phyloP scores from a whole-genome alignment of 2,888 invertebrate genomes.

The Drosophila merina region DNA sequence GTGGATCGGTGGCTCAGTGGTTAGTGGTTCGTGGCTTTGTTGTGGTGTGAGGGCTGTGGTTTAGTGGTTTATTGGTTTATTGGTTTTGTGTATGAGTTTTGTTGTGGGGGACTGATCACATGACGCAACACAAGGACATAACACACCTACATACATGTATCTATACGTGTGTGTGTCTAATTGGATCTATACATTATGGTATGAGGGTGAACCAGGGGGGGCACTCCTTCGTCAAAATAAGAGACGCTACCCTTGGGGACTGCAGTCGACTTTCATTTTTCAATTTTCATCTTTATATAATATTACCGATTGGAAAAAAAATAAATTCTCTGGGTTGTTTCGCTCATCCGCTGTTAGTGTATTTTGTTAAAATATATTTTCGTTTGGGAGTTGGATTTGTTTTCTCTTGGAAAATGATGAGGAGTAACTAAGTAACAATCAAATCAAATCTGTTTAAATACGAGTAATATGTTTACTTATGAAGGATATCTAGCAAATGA shows the following conservation, averaged over 20 bases:
- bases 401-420: slow-evolving; percentile 31
- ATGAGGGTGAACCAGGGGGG: slow-evolving; percentile 42
- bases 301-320: slow-evolving; percentile 23
- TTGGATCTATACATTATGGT: slow-evolving; percentile 34
- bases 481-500: slow-evolving; percentile 36
- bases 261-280: slow-evolving; percentile 82
- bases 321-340: neutral
- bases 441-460: slow-evolving; percentile 16
- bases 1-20: slow-evolving; percentile 19
- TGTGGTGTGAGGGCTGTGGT: slow-evolving; percentile 31
- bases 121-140: slow-evolving; percentile 70
- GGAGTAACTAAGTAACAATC: slow-evolving; percentile 6
- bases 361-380: slow-evolving; percentile 2
- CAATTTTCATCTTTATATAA: slow-evolving; percentile 28
- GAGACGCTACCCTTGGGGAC: slow-evolving; percentile 83
- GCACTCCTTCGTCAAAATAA: slow-evolving; percentile 58
- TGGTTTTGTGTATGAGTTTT: slow-evolving; percentile 28
- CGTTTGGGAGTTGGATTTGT: slow-evolving; percentile 6
- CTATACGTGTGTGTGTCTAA: slow-evolving; percentile 44
- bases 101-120: slow-evolving; percentile 62
- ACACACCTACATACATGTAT: slow-evolving; percentile 66
- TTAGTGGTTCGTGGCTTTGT: slow-evolving; percentile 31
- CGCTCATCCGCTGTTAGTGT: slow-evolving; percentile 34
- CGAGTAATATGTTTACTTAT: slow-evolving; percentile 5
- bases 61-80: slow-evolving; percentile 20